Evolutionary conservation across 2,113 vertebrate genomes (phyloP).

Genomic region (Tautogolabrus adspersus): DNA sequence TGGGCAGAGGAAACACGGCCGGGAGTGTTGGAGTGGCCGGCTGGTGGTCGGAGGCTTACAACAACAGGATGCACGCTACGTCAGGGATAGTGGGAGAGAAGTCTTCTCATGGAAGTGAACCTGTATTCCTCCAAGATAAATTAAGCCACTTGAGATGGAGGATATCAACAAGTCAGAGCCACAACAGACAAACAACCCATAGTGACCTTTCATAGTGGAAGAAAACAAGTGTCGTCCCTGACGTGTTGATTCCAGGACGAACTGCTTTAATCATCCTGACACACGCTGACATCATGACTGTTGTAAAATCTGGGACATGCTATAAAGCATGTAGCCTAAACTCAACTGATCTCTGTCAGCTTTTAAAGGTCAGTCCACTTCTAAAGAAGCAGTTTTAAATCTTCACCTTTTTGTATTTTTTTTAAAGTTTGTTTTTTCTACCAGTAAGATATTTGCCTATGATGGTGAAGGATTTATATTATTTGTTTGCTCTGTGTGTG

Average conservation of each 20-base stretch:
- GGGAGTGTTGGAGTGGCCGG: constrained; percentile 26
- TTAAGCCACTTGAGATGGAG: constrained; percentile 11
- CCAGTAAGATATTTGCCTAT: too few relatives aligned
- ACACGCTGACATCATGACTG: constrained; percentile 12
- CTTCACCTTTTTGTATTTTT: too few relatives aligned
- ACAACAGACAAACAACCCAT: background rate
- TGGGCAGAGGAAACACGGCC: constrained; percentile 66
- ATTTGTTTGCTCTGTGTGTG: too few relatives aligned
- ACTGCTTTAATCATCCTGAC: constrained; percentile 17
- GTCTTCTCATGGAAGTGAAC: constrained; percentile 30
- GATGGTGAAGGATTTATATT: too few relatives aligned
- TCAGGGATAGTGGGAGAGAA: constrained; percentile 62
- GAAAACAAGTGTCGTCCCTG: constrained; percentile 17
- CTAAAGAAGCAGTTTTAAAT: background rate
- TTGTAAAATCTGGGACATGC: constrained; percentile 3
- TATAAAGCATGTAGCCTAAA: constrained; percentile 8
- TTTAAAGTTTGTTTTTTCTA: too few relatives aligned
- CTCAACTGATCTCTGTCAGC: background rate
- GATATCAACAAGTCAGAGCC: constrained; percentile 27
- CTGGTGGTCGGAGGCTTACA: constrained; percentile 53
- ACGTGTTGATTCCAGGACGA: background rate
- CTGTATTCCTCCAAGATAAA: constrained; percentile 47
- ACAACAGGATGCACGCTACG: constrained; percentile 79
- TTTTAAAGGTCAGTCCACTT: constrained; percentile 7
- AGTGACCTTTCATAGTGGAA: constrained; percentile 16